These are phyloP conservation scores for Sinocyclocheilus rhinocerous DNA, from an alignment of 2,113 vertebrate genomes.

Conservation along the genomic window DNA sequence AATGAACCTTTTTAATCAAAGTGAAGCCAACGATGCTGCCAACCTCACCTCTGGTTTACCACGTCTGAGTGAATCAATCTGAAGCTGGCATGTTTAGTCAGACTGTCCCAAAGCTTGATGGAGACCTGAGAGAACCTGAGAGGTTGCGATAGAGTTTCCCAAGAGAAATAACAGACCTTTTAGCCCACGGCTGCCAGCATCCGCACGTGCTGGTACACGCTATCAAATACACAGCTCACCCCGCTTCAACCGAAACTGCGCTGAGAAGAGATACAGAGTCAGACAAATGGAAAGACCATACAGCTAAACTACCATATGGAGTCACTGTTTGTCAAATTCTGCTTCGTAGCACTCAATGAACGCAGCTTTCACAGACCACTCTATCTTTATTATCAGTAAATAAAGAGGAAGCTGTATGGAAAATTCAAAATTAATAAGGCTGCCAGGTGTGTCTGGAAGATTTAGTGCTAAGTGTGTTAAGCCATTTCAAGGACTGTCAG, in stretches of 20 bases:
- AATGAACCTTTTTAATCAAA: not conserved
- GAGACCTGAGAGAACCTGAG: not conserved
- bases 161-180: conserved; percentile 12
- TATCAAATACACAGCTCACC: conserved; percentile 20
- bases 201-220: not conserved
- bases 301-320: not conserved
- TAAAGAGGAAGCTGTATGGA: not conserved
- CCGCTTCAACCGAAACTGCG: conserved; percentile 5
- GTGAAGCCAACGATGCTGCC: not conserved
- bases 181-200: conserved; percentile 16
- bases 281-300: not conserved
- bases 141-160: not conserved
- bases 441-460: conserved; percentile 29
- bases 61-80: not conserved
- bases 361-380: not conserved
- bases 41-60: not conserved
- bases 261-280: not conserved
- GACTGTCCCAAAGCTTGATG: not conserved
- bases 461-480: conserved; percentile 16
- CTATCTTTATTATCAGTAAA: conserved; percentile 28
- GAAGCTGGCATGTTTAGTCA: not conserved
- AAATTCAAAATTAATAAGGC: conserved; percentile 12
- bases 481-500: conserved; percentile 35
- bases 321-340: conserved; percentile 20
- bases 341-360: not conserved